These are phyloP conservation scores for Clarias platycephalus DNA, from an alignment of 2,797 vertebrate species.

Conservation along the genomic window DNA sequence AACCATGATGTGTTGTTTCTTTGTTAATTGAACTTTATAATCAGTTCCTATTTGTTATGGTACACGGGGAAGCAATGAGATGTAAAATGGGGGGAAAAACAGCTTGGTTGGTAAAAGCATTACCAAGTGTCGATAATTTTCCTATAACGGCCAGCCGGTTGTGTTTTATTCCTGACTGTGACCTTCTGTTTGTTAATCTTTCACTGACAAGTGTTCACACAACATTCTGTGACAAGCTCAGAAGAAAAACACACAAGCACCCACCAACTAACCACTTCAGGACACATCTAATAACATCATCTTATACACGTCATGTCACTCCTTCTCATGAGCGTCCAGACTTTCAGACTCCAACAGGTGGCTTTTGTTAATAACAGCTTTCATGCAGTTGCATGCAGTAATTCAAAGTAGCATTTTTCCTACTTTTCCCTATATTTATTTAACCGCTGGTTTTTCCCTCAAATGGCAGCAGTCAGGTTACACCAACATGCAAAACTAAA, in stretches of 20 bases:
- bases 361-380: constrained; percentile 42
- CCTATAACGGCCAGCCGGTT: neutral
- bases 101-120: neutral
- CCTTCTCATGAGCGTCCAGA: constrained; percentile 20
- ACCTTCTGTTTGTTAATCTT: neutral
- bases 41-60: neutral
- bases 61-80: neutral
- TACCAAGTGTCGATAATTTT: neutral
- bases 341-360: constrained; percentile 19
- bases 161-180: neutral
- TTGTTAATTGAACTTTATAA: neutral
- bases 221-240: neutral
- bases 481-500: constrained; percentile 18
- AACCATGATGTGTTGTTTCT: neutral
- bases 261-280: constrained; percentile 7
- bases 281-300: constrained; percentile 21
- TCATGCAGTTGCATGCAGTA: constrained; percentile 39
- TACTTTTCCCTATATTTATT: constrained; percentile 38
- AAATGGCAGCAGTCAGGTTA: constrained; percentile 35
- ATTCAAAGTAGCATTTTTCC: constrained; percentile 24
- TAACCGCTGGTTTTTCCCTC: constrained; percentile 15
- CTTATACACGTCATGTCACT: neutral
- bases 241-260: neutral
- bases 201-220: neutral
- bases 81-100: neutral